Evolutionary conservation across 2,797 vertebrate species (phyloP).

Genomic region (Spondyliosoma cantharus): DNA sequence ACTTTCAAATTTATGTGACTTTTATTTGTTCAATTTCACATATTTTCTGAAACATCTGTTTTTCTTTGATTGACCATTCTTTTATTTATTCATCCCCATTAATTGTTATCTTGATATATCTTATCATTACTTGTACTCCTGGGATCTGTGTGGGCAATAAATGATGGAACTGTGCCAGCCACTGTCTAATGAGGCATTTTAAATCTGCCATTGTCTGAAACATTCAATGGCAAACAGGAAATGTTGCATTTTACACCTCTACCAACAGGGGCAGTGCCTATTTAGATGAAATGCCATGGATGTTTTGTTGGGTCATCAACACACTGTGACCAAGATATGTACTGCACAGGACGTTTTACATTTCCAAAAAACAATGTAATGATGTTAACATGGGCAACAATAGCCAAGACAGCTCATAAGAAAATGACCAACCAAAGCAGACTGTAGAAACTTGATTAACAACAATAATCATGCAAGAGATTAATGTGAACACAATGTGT

Average conservation of each 20-base stretch:
- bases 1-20: background rate
- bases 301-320: background rate
- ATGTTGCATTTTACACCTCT: conserved; percentile 8
- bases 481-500: background rate
- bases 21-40: background rate
- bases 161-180: conserved; percentile 10
- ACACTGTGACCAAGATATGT: background rate
- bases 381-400: conserved; percentile 14
- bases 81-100: background rate
- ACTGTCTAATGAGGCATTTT: conserved; percentile 1
- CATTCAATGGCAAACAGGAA: conserved; percentile 8
- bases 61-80: too few relatives aligned
- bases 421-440: background rate
- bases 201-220: conserved; percentile 4
- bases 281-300: background rate
- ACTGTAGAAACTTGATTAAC: conserved; percentile 9
- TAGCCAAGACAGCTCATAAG: background rate
- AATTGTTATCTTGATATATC: conserved; percentile 1
- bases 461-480: background rate
- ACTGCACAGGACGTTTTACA: too few relatives aligned
- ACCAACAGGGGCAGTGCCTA: background rate
- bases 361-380: background rate
- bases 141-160: conserved; percentile 1
- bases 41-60: too few relatives aligned
- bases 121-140: background rate